A percentile compares a stretch with the other conserved stretches of the same genome.
Evolutionary conservation across 2,797 vertebrate genomes (phyloP).

Genomic region (Phalanger gymnotis): DNA sequence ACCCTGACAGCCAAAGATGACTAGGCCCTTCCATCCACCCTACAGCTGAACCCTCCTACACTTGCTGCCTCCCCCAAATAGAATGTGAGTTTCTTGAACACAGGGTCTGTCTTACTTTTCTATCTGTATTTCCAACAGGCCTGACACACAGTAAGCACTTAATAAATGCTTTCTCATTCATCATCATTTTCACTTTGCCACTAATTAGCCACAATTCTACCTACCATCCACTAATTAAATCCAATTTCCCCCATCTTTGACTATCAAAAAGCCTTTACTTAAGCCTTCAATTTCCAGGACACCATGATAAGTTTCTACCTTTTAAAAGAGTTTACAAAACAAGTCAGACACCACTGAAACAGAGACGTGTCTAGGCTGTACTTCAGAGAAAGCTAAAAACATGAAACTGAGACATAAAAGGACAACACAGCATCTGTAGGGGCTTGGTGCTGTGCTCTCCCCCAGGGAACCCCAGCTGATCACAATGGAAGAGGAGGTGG

Average conservation of each 20-base stretch:
- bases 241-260: background rate
- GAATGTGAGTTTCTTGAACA: background rate
- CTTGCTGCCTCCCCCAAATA: background rate
- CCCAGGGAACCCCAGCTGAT: background rate
- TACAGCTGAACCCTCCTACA: background rate
- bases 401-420: background rate
- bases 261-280: background rate
- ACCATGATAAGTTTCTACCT: background rate
- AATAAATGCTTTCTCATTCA: background rate
- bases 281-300: background rate
- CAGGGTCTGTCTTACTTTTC: background rate
- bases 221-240: background rate
- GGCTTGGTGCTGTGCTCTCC: background rate
- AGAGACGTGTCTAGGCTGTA: background rate
- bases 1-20: background rate
- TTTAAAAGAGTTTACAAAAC: background rate
- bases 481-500: background rate
- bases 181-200: background rate
- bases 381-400: background rate
- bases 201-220: background rate
- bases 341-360: background rate
- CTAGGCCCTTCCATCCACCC: background rate
- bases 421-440: background rate
- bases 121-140: background rate
- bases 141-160: background rate